Conservation (phyloP, 2,113 vertebrate species). For the Callipepla californica region DNA sequence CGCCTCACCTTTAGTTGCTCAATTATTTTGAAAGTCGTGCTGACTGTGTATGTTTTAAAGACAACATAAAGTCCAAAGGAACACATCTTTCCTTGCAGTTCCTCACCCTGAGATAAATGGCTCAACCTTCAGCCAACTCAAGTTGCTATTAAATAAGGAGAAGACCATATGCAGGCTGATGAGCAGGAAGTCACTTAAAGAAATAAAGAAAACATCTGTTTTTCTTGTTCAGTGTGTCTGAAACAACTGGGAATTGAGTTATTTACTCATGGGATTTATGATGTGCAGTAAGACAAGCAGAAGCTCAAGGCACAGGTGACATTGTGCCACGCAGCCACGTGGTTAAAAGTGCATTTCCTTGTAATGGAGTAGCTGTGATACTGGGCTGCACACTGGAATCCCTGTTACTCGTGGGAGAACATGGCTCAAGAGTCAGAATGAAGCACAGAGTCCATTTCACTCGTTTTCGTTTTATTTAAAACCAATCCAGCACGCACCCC, state of each 20-base stretch:
- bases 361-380: not conserved
- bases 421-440: not conserved
- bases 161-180: not conserved
- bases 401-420: not conserved
- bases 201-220: not conserved
- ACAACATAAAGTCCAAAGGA: constrained; percentile 45
- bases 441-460: not conserved
- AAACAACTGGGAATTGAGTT: not conserved
- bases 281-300: not conserved
- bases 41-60: constrained; percentile 3
- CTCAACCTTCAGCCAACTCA: not conserved
- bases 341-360: not conserved
- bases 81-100: not conserved
- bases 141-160: not conserved
- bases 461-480: not conserved
- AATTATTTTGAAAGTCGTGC: constrained; percentile 24
- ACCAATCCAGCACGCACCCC: accelerated
- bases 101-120: constrained; percentile 1
- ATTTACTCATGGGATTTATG: not conserved
- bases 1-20: constrained; percentile 1
- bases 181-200: not conserved
- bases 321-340: not conserved
- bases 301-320: not conserved
- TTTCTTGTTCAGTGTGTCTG: not conserved
- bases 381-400: not conserved